A percentile compares a stretch with the other conserved stretches of the same genome.
These are phyloP conservation scores for Probosciger aterrimus DNA, from an alignment of 2,113 vertebrate genomes.

Conservation along the genomic window DNA sequence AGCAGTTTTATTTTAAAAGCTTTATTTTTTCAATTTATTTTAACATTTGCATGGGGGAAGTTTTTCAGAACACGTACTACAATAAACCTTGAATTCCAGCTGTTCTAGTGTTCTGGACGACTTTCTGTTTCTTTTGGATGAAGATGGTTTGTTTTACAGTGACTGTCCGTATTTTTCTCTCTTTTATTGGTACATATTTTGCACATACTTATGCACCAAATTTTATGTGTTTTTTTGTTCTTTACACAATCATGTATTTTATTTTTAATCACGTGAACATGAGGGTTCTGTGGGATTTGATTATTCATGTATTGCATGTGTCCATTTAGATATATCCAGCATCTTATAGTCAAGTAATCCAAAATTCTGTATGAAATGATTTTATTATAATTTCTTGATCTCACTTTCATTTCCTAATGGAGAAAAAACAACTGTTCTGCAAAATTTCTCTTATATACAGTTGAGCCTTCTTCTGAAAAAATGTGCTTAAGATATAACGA, in stretches of 20 bases:
- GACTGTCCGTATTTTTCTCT: constrained; percentile 40
- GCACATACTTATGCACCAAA: constrained; percentile 11
- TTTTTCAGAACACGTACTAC: constrained; percentile 55
- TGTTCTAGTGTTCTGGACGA: constrained; percentile 56
- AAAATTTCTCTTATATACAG: background rate
- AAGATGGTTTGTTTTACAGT: constrained; percentile 53
- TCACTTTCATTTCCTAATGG: constrained; percentile 12
- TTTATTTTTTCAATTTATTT: background rate
- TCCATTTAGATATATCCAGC: constrained; percentile 21
- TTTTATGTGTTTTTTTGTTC: constrained; percentile 30
- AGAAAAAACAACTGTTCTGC: constrained; percentile 30
- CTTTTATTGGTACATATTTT: constrained; percentile 47
- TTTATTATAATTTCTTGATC: constrained; percentile 9
- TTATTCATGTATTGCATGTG: constrained; percentile 33
- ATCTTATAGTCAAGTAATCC: background rate
- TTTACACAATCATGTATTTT: constrained; percentile 5
- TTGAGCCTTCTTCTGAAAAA: background rate
- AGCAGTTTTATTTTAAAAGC: constrained; percentile 20
- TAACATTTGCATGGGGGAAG: constrained; percentile 53
- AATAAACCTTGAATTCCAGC: constrained; percentile 42
- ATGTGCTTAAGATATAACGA: background rate
- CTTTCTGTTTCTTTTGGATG: constrained; percentile 33
- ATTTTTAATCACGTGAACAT: background rate
- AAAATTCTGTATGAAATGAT: background rate
- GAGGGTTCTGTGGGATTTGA: constrained; percentile 26